phyloP scores from a whole-genome alignment of 2,888 invertebrate genomes.

The Tipula lateralis region DNA sequence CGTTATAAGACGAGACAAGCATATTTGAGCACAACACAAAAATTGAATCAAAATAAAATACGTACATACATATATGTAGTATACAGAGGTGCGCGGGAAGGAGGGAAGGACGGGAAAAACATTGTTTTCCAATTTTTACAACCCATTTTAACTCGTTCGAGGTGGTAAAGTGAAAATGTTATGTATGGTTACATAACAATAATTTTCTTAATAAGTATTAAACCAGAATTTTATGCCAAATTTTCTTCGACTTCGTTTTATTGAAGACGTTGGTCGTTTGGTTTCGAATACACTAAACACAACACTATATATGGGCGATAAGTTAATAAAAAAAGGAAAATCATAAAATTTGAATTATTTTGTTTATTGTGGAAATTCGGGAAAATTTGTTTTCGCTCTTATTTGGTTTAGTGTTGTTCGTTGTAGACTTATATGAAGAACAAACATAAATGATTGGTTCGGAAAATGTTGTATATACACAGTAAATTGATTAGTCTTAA shows the following conservation, averaged over 20 bases:
- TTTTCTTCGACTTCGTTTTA: not conserved
- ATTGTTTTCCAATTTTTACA: not conserved
- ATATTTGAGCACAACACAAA: not conserved
- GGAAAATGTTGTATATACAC: not conserved
- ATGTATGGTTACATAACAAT: not conserved
- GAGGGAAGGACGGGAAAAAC: not conserved
- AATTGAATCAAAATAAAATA: not conserved
- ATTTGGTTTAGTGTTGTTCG: not conserved
- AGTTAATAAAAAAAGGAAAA: not conserved
- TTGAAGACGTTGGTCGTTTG: not conserved
- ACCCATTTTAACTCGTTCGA: not conserved
- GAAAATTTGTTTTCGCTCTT: not conserved
- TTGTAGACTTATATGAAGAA: not conserved
- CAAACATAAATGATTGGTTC: not conserved
- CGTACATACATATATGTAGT: too few relatives aligned
- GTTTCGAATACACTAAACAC: not conserved
- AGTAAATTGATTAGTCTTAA: not conserved
- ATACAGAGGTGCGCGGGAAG: not conserved
- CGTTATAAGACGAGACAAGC: not conserved
- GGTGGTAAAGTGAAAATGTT: not conserved
- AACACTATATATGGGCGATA: not conserved
- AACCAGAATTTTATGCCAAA: not conserved
- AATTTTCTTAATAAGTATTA: not conserved
- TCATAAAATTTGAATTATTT: conserved; percentile 24
- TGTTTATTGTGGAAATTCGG: conserved; percentile 2